A percentile compares a stretch with the other conserved stretches of the same genome.
phyloP scores from a whole-genome alignment of 2,888 invertebrate species.

The Agrypnus murinus region DNA sequence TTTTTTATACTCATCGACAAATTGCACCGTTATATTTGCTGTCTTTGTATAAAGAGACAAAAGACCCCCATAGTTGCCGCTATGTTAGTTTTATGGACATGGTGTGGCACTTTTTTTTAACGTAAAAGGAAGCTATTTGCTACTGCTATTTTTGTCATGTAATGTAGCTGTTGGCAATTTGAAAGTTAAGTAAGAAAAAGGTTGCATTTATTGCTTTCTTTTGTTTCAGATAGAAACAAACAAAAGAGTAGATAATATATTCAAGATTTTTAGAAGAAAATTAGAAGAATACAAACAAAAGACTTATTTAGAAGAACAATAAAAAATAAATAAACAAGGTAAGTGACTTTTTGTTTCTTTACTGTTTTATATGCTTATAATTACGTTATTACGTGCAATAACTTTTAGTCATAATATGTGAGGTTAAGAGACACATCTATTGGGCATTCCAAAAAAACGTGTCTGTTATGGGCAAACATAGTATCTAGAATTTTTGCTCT shows the following conservation, averaged over 20 bases:
- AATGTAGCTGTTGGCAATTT: too few species aligned
- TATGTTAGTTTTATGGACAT: too few species aligned
- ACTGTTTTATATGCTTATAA: too few species aligned
- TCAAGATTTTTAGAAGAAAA: not conserved
- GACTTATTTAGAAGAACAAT: conserved; percentile 10
- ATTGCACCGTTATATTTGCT: conserved; percentile 23
- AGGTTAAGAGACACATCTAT: too few species aligned
- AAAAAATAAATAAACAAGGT: conserved; percentile 21
- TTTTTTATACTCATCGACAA: conserved; percentile 3
- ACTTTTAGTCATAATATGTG: too few species aligned
- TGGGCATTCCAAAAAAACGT: too few species aligned
- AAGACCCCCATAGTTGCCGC: conserved; percentile 3
- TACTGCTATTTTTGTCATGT: too few species aligned
- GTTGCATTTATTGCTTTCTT: not conserved
- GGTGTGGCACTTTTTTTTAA: not conserved
- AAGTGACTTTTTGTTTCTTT: not conserved
- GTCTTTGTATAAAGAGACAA: conserved; percentile 16
- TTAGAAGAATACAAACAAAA: not conserved
- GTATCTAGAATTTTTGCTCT: too few species aligned
- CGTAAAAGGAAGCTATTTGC: not conserved
- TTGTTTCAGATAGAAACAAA: conserved; percentile 21
- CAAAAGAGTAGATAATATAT: too few species aligned
- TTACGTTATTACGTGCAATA: too few species aligned
- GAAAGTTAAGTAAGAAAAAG: too few species aligned
- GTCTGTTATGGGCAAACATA: too few species aligned